Evolutionary conservation across 2,888 invertebrate species (phyloP).

Genomic region (Acronicta alni): DNA sequence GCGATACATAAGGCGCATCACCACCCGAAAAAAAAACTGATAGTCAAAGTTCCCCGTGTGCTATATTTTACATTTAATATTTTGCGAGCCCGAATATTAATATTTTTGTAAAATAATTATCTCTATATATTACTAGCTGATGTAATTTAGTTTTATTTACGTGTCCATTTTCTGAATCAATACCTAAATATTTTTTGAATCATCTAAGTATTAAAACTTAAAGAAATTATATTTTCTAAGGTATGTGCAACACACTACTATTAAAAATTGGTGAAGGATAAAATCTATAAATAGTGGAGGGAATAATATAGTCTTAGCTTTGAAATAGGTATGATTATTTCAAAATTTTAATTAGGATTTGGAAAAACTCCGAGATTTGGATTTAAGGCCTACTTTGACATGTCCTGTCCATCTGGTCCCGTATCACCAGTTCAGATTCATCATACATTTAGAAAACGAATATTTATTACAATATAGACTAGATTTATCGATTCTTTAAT

Average conservation of each 20-base stretch:
- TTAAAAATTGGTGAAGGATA: constrained; percentile 64
- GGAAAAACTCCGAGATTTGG: constrained; percentile 64
- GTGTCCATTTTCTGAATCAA: too few species aligned
- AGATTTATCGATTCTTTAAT: constrained; percentile 46
- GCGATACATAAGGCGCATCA: too few species aligned
- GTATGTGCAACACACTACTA: constrained; percentile 62
- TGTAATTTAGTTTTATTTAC: too few species aligned
- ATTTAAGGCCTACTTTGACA: constrained; percentile 72
- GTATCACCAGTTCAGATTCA: constrained; percentile 75
- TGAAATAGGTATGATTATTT: constrained; percentile 60
- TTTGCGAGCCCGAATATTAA: too few species aligned
- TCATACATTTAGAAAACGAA: constrained; percentile 56
- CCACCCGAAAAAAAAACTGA: too few species aligned
- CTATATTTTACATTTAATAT: too few species aligned
- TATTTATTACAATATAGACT: constrained; percentile 46
- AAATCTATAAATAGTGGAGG: constrained; percentile 82
- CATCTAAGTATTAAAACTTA: constrained; percentile 9
- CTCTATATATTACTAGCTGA: too few species aligned
- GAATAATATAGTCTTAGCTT: constrained; percentile 82
- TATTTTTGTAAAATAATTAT: too few species aligned
- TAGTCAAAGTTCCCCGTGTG: too few species aligned
- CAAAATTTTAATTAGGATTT: constrained; percentile 50
- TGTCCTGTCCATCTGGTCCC: constrained; percentile 78
- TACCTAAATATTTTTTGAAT: background rate
- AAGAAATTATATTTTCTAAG: constrained; percentile 30